Evolutionary conservation across 2,888 invertebrate species (phyloP).

Genomic region (Drosophila monieri): DNA sequence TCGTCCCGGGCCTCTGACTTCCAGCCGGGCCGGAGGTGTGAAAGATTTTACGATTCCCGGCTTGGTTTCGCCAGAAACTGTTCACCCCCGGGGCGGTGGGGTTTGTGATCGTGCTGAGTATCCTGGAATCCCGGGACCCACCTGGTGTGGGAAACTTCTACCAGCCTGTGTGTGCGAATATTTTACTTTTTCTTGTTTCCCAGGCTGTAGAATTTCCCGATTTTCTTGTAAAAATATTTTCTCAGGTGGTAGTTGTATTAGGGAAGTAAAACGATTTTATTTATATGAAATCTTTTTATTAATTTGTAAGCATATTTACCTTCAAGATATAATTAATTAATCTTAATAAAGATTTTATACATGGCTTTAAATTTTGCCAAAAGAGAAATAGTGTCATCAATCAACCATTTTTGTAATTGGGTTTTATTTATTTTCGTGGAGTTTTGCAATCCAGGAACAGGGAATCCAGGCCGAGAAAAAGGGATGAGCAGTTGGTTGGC

Average conservation of each 20-base stretch:
- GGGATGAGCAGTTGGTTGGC: constrained; percentile 15
- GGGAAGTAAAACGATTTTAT: neutral
- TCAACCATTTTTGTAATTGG: constrained; percentile 4
- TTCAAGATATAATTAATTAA: neutral
- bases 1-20: constrained; percentile 53
- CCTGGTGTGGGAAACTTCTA: constrained; percentile 64
- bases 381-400: neutral
- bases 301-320: no score
- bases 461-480: neutral
- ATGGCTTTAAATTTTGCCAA: neutral
- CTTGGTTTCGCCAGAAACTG: constrained; percentile 62
- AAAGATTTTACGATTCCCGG: constrained; percentile 65
- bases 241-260: neutral
- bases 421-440: constrained; percentile 18
- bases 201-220: constrained; percentile 2
- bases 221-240: neutral
- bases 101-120: constrained; percentile 65
- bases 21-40: constrained; percentile 71
- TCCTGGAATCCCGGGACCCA: constrained; percentile 55
- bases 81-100: constrained; percentile 63
- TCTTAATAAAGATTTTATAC: neutral
- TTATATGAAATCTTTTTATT: no score
- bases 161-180: constrained; percentile 32
- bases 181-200: constrained; percentile 1
- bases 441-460: constrained; percentile 14